Conservation (phyloP, 2,888 invertebrate species). For the Dryomyza anilis region DNA sequence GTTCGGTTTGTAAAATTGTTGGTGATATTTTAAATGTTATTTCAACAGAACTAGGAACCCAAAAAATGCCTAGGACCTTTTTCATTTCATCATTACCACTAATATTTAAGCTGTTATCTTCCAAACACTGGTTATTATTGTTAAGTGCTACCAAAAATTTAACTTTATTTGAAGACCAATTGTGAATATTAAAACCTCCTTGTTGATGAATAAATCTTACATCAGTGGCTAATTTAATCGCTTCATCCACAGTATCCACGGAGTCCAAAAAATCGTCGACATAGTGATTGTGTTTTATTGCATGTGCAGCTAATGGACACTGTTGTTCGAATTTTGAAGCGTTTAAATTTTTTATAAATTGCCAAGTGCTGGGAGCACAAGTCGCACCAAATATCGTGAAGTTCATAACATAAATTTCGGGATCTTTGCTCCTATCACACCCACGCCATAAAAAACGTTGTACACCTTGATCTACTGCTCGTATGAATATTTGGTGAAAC, state of each 20-base stretch:
- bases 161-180: slow-evolving; percentile 19
- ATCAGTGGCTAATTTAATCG: slow-evolving; percentile 16
- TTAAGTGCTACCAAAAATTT: background rate
- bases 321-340: slow-evolving; percentile 17
- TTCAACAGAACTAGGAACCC: background rate
- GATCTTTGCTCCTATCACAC: background rate
- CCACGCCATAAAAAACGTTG: slow-evolving; percentile 26
- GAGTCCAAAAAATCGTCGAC: slow-evolving; percentile 26
- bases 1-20: background rate
- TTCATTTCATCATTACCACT: background rate
- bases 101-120: slow-evolving; percentile 6
- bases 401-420: slow-evolving; percentile 22
- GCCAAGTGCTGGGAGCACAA: slow-evolving; percentile 19
- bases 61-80: slow-evolving; percentile 16
- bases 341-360: slow-evolving; percentile 28
- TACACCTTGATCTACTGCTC: slow-evolving; percentile 21
- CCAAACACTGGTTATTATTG: background rate
- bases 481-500: slow-evolving; percentile 35
- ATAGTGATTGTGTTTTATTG: slow-evolving; percentile 26
- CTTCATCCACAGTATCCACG: slow-evolving; percentile 15
- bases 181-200: slow-evolving; percentile 24
- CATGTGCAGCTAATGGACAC: slow-evolving; percentile 17
- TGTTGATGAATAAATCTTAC: slow-evolving; percentile 18
- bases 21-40: slow-evolving; percentile 4
- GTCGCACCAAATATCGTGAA: slow-evolving; percentile 28